phyloP scores from a whole-genome alignment of 2,888 invertebrate species.

The Acleris sparsana region DNA sequence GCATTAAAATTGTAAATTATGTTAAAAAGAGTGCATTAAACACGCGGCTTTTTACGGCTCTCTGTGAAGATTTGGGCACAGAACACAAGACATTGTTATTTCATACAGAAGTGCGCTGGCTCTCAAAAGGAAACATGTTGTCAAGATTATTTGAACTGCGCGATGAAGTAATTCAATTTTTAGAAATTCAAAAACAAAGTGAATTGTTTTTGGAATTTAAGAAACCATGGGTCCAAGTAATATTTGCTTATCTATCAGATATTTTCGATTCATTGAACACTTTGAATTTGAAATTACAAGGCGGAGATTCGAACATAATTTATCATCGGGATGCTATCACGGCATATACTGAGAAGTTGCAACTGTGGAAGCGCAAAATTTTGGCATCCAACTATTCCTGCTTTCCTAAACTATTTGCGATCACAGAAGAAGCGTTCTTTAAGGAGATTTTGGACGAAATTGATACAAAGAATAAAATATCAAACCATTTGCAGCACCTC shows the following conservation, averaged over 20 bases:
- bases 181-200: conserved; percentile 16
- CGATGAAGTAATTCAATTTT: conserved; percentile 18
- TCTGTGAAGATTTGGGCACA: conserved; percentile 40
- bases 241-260: conserved; percentile 37
- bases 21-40: conserved; percentile 38
- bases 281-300: conserved; percentile 41
- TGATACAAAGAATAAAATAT: background rate
- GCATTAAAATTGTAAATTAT: conserved; percentile 34
- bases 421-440: no score
- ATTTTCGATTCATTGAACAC: conserved; percentile 37
- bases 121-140: conserved; percentile 37
- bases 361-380: conserved; percentile 38
- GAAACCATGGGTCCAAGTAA: conserved; percentile 30
- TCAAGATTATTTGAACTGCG: conserved; percentile 32
- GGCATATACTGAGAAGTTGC: conserved; percentile 39
- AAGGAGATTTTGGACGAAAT: no score
- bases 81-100: conserved; percentile 34
- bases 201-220: conserved; percentile 22
- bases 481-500: conserved; percentile 1
- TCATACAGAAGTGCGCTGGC: conserved; percentile 35
- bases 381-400: conserved; percentile 35
- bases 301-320: conserved; percentile 38
- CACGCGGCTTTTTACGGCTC: conserved; percentile 38
- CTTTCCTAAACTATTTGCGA: conserved; percentile 30
- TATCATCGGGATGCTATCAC: conserved; percentile 37